Conservation (phyloP, 2,113 vertebrate species). For the Catharus minimus region DNA sequence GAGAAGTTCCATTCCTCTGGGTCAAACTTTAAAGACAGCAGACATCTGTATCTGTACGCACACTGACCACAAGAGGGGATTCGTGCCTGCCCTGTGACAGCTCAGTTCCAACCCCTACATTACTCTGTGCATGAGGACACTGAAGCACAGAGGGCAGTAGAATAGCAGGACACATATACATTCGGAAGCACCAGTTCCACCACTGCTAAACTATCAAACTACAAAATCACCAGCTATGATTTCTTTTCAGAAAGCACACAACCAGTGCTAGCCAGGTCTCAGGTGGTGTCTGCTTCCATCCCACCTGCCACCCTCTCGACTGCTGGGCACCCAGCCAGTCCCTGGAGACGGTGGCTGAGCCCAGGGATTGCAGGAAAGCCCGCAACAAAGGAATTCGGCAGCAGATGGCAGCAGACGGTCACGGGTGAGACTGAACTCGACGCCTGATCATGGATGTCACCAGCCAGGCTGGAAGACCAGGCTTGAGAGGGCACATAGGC, state of each 20-base stretch:
- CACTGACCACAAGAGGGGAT: background rate
- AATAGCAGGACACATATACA: rapidly evolving
- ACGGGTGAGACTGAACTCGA: background rate
- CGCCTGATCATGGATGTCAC: rapidly evolving
- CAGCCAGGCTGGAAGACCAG: background rate
- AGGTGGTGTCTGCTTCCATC: background rate
- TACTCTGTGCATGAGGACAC: background rate
- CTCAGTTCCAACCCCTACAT: background rate
- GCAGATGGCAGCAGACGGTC: background rate
- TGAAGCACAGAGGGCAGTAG: background rate
- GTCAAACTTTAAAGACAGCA: background rate
- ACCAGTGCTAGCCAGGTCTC: background rate
- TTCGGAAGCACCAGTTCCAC: background rate
- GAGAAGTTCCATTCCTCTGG: background rate
- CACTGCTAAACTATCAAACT: background rate
- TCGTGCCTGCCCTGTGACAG: background rate
- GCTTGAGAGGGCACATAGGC: background rate
- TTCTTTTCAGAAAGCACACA: background rate
- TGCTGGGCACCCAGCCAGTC: rapidly evolving
- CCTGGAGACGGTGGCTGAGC: background rate
- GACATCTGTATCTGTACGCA: no score
- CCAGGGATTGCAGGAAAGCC: background rate
- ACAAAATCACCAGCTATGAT: background rate
- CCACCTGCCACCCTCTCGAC: rapidly evolving
- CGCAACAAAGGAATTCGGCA: background rate